A percentile compares a stretch with the other conserved stretches of the same genome.
Evolutionary conservation across 2,113 vertebrate species (phyloP).

Genomic region (Gambusia holbrooki): DNA sequence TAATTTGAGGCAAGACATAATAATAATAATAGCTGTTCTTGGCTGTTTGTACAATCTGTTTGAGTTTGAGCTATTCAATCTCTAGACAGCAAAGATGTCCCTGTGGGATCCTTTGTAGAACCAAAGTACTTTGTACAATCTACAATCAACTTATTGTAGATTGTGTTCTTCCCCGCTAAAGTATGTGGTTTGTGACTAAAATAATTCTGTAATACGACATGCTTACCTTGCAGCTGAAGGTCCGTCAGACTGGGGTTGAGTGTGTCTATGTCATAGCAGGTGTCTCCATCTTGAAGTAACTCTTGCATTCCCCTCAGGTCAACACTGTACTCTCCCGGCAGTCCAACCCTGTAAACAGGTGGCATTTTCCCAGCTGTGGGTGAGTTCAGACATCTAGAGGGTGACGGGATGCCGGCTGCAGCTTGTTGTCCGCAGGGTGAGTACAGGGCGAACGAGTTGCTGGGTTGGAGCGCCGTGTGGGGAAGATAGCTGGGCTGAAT

Average conservation of each 20-base stretch:
- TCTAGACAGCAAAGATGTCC: too few species aligned
- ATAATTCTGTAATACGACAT: not conserved
- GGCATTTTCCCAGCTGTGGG: slow-evolving; percentile 84
- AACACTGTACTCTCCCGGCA: slow-evolving; percentile 76
- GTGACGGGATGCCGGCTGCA: slow-evolving; percentile 65
- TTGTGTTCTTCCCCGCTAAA: too few species aligned
- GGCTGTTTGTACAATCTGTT: not conserved
- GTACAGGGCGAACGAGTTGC: slow-evolving; percentile 73
- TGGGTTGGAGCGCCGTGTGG: slow-evolving; percentile 61
- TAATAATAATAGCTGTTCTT: too few species aligned
- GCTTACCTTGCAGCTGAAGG: slow-evolving; percentile 89
- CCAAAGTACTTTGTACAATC: too few species aligned
- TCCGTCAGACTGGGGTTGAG: slow-evolving; percentile 94
- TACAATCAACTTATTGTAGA: too few species aligned
- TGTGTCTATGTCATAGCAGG: slow-evolving; percentile 87
- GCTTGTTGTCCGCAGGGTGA: slow-evolving; percentile 77
- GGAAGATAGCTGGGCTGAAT: slow-evolving; percentile 49
- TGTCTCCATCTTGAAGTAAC: slow-evolving; percentile 85
- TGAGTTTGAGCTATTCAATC: not conserved
- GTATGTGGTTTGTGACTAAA: too few species aligned
- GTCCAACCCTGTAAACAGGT: slow-evolving; percentile 73
- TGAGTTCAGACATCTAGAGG: slow-evolving; percentile 70
- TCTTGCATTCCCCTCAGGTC: slow-evolving; percentile 83
- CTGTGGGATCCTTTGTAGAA: too few species aligned
- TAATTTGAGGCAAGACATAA: too few species aligned